Base-by-base conservation (phyloP, 2,113 vertebrate genomes). In the Lasiurus cinereus region DNA sequence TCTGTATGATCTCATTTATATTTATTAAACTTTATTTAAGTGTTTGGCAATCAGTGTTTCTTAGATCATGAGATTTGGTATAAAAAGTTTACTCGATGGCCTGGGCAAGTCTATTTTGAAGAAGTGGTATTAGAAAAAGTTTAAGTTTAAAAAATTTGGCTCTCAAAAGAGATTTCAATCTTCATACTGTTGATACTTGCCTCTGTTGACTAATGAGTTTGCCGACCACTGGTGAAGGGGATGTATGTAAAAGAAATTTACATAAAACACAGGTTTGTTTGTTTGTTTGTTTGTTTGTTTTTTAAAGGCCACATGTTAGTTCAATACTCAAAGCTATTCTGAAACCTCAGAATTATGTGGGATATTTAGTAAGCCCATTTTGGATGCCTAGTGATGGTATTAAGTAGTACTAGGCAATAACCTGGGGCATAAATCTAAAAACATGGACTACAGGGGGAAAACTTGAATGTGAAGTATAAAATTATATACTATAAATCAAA, bases 21-120 rank as follows among this genome's bases (percentile, higher is more conserved):
- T 39, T 91, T 72, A 54, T 19, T 92, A 83, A 83, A 78, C 48
- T 67, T 73, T 39, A 83, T 72, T 85, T 83, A 83, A 62, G 54
- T 90, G 77, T 95, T 94, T 91, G 59, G 21, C 9, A 92, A 22
- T 82, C 72, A 92, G 62, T 83, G 11, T 5, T 93, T 82, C n/a
- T 92, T 95, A 90, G 72, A 85, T 13, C 50, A 18, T 79, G 48
- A 83, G 14, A 5, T 22, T 92, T 6, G 67, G 1, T 76, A 29
- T 69, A 16, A 66, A 90, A 93, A 91, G 9, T 89, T 74, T 56
- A 93, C 15, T 88, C 43, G 39, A 39, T 39, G 5, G 39, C 39
- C 39, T 39, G 39, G 39, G 39, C 39, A 5, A 39, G 39, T 39
- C 39, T 39, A 39, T 39, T 5, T 39, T 39, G 39, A 39, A 39